Evolutionary conservation across 2,113 vertebrate genomes (phyloP), one percentile per base, ranked within the genome.

Genomic region (Mastomys natalensis): DNA sequence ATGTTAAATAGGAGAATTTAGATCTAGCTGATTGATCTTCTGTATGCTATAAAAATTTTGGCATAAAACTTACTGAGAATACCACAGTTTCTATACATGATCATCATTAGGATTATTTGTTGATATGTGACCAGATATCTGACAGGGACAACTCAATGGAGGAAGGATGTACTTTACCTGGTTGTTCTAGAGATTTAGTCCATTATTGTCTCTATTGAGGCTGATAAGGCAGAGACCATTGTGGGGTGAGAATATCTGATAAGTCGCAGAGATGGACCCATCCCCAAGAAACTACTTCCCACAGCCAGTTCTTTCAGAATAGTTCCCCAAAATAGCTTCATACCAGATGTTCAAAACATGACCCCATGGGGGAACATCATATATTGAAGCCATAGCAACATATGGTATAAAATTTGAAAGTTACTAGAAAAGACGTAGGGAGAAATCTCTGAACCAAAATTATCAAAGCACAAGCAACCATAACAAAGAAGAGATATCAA

Each of bases 1-100:
- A 31, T 84, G 72, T 91, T 91, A 89, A 93, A 73, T 48, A 82
- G 62, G 48, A n/a, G 64, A 84, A 91, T 73, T 93, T 89, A 89
- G 24, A 92, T 31, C 26, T n/a, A 94, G 64, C 0, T 3, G 76
- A 62, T 37, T 15, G 29, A 68, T 68, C 31, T 66, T 64, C 73
- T 86, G 17, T 93, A 43, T 87, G 21, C 43, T 81, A n/a, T 70
- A 87, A 3, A 81, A 85, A 94, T 34, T 13, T 72, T 88, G 15
- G 31, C n/a, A 76, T 73, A 95, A n/a, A 82, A n/a, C 11, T 1
- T 34, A 82, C 73, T 89, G 74, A 21, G 40, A 89, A 89, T 60
- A 86, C 22, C 8, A 66, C 90, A 48, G 3, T 77, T 74, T 21
- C n/a, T 37, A 40, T 77, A 45, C 9, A 78, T 15, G 15, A 6